phyloP scores from a whole-genome alignment of 1,140 invertebrate species.

The Drosophila nigrodunni region DNA sequence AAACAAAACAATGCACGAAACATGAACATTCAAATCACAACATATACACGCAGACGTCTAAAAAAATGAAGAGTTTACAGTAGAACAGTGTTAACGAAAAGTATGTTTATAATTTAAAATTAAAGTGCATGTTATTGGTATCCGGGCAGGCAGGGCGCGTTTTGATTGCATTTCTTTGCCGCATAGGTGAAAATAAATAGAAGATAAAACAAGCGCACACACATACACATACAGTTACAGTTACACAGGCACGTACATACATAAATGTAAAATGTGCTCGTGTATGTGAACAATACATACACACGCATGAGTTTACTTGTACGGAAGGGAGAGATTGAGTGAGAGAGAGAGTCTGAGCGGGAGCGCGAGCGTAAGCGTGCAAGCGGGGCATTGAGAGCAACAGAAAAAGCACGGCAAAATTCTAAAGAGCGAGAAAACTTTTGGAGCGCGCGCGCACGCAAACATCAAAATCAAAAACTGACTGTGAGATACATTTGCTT shows the following conservation, averaged over 20 bases:
- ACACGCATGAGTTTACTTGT: conserved; percentile 23
- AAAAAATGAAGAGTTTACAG: conserved; percentile 23
- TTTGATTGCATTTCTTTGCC: conserved; percentile 63
- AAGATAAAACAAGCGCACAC: conserved; percentile 65
- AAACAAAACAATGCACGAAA: conserved; percentile 50
- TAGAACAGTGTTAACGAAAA: conserved; percentile 30
- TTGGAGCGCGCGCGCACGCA: conserved; percentile 71
- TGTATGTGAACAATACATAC: conserved; percentile 40
- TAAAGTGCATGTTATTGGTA: conserved; percentile 40
- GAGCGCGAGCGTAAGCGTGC: conserved; percentile 14
- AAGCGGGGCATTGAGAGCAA: conserved; percentile 27
- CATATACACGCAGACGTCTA: conserved; percentile 27
- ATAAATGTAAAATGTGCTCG: conserved; percentile 40
- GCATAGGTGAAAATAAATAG: conserved; percentile 80
- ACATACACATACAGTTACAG: conserved; percentile 1
- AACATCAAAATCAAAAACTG: conserved; percentile 76
- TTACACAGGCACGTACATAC: neutral
- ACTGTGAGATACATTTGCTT: conserved; percentile 76
- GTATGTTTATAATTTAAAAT: conserved; percentile 45
- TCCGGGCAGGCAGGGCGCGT: conserved; percentile 24
- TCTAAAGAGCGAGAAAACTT: conserved; percentile 16
- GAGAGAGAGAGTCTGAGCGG: neutral
- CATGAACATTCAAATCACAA: conserved; percentile 30
- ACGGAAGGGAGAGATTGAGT: conserved; percentile 16
- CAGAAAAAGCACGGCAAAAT: conserved; percentile 28